A percentile compares a stretch with the other conserved stretches of the same genome.
phyloP scores from a whole-genome alignment of 2,113 vertebrate species.

The Colistium nudipinnis region DNA sequence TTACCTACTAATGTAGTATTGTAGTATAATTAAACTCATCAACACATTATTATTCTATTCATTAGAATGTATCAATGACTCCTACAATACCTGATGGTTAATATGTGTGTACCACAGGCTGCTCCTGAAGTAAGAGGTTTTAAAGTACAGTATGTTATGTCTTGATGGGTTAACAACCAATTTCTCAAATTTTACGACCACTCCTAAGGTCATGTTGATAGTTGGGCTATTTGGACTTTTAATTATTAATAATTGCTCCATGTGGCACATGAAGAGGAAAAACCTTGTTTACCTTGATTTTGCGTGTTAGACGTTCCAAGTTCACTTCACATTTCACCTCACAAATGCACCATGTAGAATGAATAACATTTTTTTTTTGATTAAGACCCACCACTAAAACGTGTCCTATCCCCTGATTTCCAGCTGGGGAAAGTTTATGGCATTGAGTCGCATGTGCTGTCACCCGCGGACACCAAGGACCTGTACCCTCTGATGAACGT shows the following conservation, averaged over 20 bases:
- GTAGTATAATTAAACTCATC: too few species aligned
- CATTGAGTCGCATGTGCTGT: constrained; percentile 92
- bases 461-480: constrained; percentile 90
- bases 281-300: constrained; percentile 6
- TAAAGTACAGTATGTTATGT: too few species aligned
- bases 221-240: constrained; percentile 2
- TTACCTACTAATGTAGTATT: too few species aligned
- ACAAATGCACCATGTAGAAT: background rate
- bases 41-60: too few species aligned
- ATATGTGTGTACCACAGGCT: too few species aligned
- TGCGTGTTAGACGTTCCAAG: constrained; percentile 14
- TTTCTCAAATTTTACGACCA: background rate
- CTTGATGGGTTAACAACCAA: too few species aligned
- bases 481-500: constrained; percentile 96
- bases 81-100: too few species aligned
- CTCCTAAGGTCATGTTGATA: background rate
- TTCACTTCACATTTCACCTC: background rate
- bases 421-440: constrained; percentile 96
- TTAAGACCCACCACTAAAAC: background rate
- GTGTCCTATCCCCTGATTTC: background rate
- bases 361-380: too few species aligned
- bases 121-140: too few species aligned
- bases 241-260: background rate
- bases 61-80: too few species aligned
- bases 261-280: background rate